Evolutionary conservation across 2,113 vertebrate species (phyloP), one percentile per base, ranked within the genome.

Genomic region (Leucopternis melanops): DNA sequence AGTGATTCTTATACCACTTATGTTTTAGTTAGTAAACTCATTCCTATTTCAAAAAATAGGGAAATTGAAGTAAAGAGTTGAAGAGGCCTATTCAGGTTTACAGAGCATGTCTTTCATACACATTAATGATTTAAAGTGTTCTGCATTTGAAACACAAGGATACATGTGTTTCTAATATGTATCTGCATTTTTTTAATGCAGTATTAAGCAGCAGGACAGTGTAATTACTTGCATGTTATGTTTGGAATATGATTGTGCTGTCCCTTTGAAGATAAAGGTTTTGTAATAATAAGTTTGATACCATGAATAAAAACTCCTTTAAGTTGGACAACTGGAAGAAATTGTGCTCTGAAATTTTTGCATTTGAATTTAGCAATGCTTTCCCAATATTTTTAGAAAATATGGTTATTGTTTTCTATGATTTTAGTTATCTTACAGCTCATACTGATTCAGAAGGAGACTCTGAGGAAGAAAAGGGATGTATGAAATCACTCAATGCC

Each of bases 371-470:
- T 65, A 70, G 65, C 26, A 57, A 13, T 52, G 59, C 4, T 70
- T 84, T 93, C 20, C 42, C 22, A 4, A 3, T 71, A 65, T 83
- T 90, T 91, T 88, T 72, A 57, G 61, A 67, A 81, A 78, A 95
- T 29, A 19, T 78, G 4, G 45, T 90, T 36, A 63, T 85, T 92
- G 32, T 96, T 91, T 91, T 96, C 74, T 97, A 80, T 91, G 66
- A 63, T 97, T 98, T 88, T 97, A 99, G 99, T 96, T 99, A 99
- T 83, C 98, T 99, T 67, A 99, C 99, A 6, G 99, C 99, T 83
- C 97, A 99, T 93, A 99, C 99, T 7, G 99, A 99, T 95, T 99
- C 99, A n/a, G 99, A 99, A 94, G 99, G 98, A 87, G 98, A 98
- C 47, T 96, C 94, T 0, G 98, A 98, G 54, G 98, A 95, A 83